phyloP scores from a whole-genome alignment of 2,797 vertebrate species.

The Chelon labrosus region DNA sequence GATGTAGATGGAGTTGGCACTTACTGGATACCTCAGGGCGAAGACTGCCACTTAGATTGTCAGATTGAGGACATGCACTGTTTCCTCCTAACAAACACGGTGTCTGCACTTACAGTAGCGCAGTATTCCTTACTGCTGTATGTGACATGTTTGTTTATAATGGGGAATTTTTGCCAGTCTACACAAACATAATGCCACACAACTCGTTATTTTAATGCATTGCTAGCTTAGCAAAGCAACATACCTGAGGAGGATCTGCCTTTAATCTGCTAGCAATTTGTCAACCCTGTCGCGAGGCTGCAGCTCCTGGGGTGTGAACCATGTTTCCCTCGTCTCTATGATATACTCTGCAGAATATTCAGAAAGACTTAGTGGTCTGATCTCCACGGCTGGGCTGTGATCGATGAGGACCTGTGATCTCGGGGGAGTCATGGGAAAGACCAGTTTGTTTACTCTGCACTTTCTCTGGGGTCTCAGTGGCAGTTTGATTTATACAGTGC shows the following conservation, averaged over 20 bases:
- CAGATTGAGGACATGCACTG: conserved; percentile 59
- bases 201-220: conserved; percentile 17
- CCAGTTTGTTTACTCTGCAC: conserved; percentile 84
- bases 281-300: conserved; percentile 36
- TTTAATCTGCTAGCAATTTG: conserved; percentile 54
- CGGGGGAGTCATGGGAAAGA: conserved; percentile 79
- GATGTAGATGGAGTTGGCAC: conserved; percentile 53
- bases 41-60: conserved; percentile 55
- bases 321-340: conserved; percentile 41
- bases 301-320: conserved; percentile 51
- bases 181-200: conserved; percentile 31
- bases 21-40: conserved; percentile 58
- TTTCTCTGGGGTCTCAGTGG: conserved; percentile 76
- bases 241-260: conserved; percentile 45
- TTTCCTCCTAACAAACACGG: conserved; percentile 49
- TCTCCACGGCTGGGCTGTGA: conserved; percentile 62
- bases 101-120: conserved; percentile 23
- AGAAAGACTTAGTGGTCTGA: conserved; percentile 54
- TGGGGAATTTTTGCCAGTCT: conserved; percentile 7
- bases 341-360: conserved; percentile 57
- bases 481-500: conserved; percentile 83
- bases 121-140: conserved; percentile 17
- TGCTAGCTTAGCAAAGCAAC: conserved; percentile 22
- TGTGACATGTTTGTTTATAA: conserved; percentile 45
- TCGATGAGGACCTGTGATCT: conserved; percentile 77